These are phyloP conservation scores for Nannobrachium achirus DNA, from an alignment of 2,113 vertebrate species.

Conservation along the genomic window DNA sequence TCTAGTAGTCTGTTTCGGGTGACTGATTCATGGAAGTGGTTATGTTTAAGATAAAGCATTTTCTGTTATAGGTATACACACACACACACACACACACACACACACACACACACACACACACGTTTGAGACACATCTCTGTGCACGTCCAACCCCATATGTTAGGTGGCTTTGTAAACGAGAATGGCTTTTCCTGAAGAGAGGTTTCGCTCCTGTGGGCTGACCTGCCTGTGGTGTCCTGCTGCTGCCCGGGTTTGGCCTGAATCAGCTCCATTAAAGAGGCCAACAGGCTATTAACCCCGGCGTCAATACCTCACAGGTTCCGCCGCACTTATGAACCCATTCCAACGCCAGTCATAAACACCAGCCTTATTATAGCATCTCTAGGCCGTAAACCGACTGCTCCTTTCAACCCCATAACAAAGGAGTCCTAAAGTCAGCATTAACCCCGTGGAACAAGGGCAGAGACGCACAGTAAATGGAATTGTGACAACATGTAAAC, in stretches of 20 bases:
- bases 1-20: background rate
- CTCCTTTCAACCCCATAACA: constrained; percentile 48
- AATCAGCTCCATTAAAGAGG: constrained; percentile 78
- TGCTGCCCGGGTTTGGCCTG: constrained; percentile 46
- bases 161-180: constrained; percentile 57
- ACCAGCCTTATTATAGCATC: constrained; percentile 69
- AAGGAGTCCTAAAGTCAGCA: constrained; percentile 65
- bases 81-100: no score
- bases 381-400: constrained; percentile 39
- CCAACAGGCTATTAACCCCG: constrained; percentile 79
- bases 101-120: no score
- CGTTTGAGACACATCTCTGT: constrained; percentile 25
- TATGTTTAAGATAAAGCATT: no score
- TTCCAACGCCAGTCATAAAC: constrained; percentile 70
- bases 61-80: no score
- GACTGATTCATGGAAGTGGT: background rate
- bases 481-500: constrained; percentile 35
- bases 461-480: constrained; percentile 42
- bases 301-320: constrained; percentile 70
- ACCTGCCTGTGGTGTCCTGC: constrained; percentile 35
- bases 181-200: constrained; percentile 20
- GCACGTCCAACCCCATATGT: constrained; percentile 4
- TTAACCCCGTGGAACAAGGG: constrained; percentile 56
- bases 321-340: constrained; percentile 71
- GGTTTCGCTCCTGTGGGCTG: constrained; percentile 36